Conservation (phyloP, 2,888 invertebrate genomes). For the Latrodectus hesperus region DNA sequence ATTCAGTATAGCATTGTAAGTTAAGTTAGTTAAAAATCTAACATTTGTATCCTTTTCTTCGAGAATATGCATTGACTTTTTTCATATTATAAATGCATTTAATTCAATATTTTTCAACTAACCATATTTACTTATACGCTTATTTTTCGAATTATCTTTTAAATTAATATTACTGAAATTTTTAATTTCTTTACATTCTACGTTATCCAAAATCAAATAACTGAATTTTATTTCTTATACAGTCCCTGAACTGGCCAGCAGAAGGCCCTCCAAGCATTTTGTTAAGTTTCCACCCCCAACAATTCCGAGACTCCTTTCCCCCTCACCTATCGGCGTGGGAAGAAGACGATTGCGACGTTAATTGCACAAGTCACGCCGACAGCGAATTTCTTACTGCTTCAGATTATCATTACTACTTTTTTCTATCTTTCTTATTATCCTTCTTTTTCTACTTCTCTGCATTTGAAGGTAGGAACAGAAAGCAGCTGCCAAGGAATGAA, state of each 20-base stretch:
- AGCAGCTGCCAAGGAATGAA: constrained; percentile 31
- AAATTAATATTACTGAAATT: too few species aligned
- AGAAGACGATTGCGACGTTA: constrained; percentile 68
- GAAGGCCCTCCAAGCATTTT: constrained; percentile 58
- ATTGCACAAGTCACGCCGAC: constrained; percentile 67
- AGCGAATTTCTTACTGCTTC: constrained; percentile 65
- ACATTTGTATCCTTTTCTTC: too few species aligned
- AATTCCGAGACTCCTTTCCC: constrained; percentile 46
- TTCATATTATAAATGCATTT: too few species aligned
- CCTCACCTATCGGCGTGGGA: constrained; percentile 61
- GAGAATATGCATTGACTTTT: too few species aligned
- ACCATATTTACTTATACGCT: too few species aligned
- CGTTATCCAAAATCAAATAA: background rate
- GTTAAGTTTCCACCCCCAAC: constrained; percentile 66
- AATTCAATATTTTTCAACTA: too few species aligned
- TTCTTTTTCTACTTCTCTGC: constrained; percentile 18
- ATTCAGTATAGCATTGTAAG: too few species aligned
- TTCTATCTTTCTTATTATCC: constrained; percentile 33
- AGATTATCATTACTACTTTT: constrained; percentile 64
- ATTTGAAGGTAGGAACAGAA: background rate
- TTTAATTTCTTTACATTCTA: too few species aligned
- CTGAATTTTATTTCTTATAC: constrained; percentile 7
- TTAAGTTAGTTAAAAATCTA: too few species aligned
- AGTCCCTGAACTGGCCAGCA: constrained; percentile 17
- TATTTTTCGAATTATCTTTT: too few species aligned